These are phyloP conservation scores for Myotis vivesi DNA, from an alignment of 2,797 vertebrate species.

Conservation along the genomic window DNA sequence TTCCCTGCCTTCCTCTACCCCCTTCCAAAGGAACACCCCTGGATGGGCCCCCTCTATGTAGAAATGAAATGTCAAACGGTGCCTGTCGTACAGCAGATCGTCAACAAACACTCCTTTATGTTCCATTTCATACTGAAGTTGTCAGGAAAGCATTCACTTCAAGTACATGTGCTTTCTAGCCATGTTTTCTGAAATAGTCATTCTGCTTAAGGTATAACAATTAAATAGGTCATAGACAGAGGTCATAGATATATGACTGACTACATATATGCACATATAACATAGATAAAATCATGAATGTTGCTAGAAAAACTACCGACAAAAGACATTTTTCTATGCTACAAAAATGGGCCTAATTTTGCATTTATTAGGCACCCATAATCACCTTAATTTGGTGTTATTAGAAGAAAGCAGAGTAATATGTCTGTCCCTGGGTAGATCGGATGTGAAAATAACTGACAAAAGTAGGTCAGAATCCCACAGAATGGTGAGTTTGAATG, in stretches of 20 bases:
- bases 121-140: background rate
- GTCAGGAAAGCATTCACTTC: background rate
- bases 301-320: background rate
- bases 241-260: background rate
- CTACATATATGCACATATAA: background rate
- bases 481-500: background rate
- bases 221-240: background rate
- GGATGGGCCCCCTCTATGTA: background rate
- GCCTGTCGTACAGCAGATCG: background rate
- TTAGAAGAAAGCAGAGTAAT: background rate
- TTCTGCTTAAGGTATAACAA: background rate
- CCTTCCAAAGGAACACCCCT: background rate
- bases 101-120: background rate
- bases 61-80: background rate
- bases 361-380: background rate
- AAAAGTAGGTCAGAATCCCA: background rate
- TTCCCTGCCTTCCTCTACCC: background rate
- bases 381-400: background rate
- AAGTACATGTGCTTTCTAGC: background rate
- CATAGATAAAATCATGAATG: background rate
- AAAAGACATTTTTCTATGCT: background rate
- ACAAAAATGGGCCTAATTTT: constrained; percentile 15
- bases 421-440: background rate
- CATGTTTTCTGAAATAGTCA: background rate
- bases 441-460: background rate